Conservation (phyloP, 2,797 vertebrate species). For the Oophaga sylvatica region DNA sequence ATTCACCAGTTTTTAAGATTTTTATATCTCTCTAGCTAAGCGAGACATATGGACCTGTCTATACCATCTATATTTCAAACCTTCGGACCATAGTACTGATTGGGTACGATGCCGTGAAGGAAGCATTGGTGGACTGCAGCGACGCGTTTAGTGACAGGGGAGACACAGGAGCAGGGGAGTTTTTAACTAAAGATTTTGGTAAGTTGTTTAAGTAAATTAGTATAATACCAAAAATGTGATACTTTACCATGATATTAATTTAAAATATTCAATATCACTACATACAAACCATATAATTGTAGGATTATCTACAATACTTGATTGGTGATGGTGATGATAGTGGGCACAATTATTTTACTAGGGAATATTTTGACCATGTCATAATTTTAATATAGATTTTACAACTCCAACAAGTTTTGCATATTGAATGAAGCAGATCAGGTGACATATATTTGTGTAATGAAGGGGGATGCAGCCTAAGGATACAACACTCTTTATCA, state of each 20-base stretch:
- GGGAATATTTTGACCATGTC: too few species aligned
- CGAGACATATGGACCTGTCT: conserved; percentile 73
- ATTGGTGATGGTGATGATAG: too few species aligned
- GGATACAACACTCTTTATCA: too few species aligned
- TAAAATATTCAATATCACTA: background rate
- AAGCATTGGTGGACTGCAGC: conserved; percentile 72
- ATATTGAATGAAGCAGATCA: too few species aligned
- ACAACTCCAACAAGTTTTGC: too few species aligned
- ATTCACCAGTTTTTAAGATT: background rate
- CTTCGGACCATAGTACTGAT: conserved; percentile 69
- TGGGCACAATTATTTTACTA: too few species aligned
- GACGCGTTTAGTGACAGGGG: conserved; percentile 72
- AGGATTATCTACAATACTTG: too few species aligned
- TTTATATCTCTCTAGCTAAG: conserved; percentile 67
- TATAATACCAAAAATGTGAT: background rate
- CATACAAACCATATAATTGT: too few species aligned
- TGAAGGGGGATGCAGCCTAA: too few species aligned
- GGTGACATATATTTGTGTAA: too few species aligned
- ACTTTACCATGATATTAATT: too few species aligned
- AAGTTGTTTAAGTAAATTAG: background rate
- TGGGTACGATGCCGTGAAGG: conserved; percentile 72
- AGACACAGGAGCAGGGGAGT: background rate
- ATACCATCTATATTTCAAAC: conserved; percentile 71
- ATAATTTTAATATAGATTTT: too few species aligned
- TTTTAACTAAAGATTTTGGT: conserved; percentile 41